Evolutionary conservation across 92 coral and sea anemone genomes (phyloP).

Genomic region (Muricea muricata): DNA sequence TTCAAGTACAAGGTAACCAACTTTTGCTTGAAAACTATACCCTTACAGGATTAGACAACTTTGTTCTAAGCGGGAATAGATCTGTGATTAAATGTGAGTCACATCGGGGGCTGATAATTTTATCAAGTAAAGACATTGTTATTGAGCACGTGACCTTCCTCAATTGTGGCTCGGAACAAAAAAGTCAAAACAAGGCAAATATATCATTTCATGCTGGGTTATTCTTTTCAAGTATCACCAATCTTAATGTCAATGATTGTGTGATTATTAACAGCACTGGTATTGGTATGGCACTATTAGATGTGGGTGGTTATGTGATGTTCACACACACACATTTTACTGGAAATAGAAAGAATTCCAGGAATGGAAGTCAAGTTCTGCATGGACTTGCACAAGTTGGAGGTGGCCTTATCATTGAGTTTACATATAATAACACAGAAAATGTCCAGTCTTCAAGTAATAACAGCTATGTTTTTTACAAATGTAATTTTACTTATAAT

Average conservation of each 20-base stretch:
- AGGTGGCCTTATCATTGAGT: constrained; percentile 77
- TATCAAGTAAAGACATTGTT: constrained; percentile 41
- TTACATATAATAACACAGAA: constrained; percentile 60
- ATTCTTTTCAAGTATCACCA: constrained; percentile 67
- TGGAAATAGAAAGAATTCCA: constrained; percentile 31
- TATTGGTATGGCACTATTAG: constrained; percentile 70
- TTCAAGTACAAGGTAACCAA: constrained; percentile 53
- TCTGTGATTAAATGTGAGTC: neutral
- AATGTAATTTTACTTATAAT: constrained; percentile 77
- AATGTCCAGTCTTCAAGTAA: constrained; percentile 65
- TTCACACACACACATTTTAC: constrained; percentile 57
- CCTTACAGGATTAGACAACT: neutral
- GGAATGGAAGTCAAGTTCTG: neutral
- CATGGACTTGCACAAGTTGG: constrained; percentile 56
- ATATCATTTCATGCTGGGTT: constrained; percentile 64
- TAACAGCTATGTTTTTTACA: constrained; percentile 57
- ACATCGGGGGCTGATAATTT: constrained; percentile 54
- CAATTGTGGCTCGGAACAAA: constrained; percentile 65
- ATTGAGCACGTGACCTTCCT: constrained; percentile 46
- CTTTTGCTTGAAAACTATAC: neutral
- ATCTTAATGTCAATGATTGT: constrained; percentile 50
- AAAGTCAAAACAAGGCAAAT: constrained; percentile 35
- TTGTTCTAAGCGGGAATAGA: constrained; percentile 1
- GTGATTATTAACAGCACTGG: constrained; percentile 70
- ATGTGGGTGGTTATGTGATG: constrained; percentile 71